A percentile compares a stretch with the other conserved stretches of the same genome.
phyloP scores from a whole-genome alignment of 1,140 invertebrate species.

The Argopecten irradians region DNA sequence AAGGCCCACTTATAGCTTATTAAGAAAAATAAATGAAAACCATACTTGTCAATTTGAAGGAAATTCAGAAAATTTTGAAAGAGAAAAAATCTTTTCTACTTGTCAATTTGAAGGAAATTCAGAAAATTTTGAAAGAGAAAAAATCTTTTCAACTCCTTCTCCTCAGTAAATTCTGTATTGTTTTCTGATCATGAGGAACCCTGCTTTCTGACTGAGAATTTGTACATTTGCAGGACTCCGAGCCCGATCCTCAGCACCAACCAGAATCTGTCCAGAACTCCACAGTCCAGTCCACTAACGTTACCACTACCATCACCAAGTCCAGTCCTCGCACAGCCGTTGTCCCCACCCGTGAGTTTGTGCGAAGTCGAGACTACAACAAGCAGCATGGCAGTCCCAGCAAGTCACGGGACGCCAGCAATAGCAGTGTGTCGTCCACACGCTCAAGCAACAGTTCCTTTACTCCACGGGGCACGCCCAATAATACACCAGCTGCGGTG shows the following conservation, averaged over 20 bases:
- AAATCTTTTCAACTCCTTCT: too few relatives aligned
- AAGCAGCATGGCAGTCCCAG: slow-evolving; percentile 38
- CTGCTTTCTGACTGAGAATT: too few relatives aligned
- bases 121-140: too few relatives aligned
- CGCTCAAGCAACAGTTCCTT: slow-evolving; percentile 49
- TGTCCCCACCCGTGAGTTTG: slow-evolving; percentile 34
- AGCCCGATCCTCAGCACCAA: slow-evolving; percentile 44
- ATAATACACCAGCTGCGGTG: slow-evolving; percentile 5
- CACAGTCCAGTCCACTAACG: slow-evolving; percentile 26
- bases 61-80: too few relatives aligned
- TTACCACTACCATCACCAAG: slow-evolving; percentile 19
- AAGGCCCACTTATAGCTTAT: too few relatives aligned
- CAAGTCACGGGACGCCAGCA: slow-evolving; percentile 63
- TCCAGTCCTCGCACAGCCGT: slow-evolving; percentile 35
- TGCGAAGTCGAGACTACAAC: slow-evolving; percentile 52
- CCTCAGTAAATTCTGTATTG: too few relatives aligned
- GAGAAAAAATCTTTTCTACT: too few relatives aligned
- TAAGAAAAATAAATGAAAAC: too few relatives aligned
- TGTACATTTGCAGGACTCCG: slow-evolving; percentile 41
- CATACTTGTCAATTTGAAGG: too few relatives aligned
- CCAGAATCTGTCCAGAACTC: slow-evolving; percentile 27
- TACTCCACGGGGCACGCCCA: slow-evolving; percentile 12
- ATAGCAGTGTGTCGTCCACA: slow-evolving; percentile 67
- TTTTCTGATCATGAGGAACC: background rate
- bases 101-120: too few relatives aligned